Evolutionary conservation across 2,797 vertebrate species (phyloP).

Genomic region (Coreius guichenoti): DNA sequence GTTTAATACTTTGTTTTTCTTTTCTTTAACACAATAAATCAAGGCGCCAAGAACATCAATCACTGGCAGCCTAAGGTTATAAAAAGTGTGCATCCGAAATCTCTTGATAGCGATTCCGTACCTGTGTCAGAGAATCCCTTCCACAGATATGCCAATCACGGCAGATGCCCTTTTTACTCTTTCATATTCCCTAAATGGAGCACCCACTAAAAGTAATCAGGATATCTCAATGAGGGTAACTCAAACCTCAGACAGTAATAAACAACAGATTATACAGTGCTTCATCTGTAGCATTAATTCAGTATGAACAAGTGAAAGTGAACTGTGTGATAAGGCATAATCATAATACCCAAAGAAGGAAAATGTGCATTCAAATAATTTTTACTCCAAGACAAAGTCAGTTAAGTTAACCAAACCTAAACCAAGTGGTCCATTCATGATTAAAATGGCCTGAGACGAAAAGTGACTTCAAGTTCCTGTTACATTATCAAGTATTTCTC

Average conservation of each 20-base stretch:
- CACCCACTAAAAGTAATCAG: not conserved
- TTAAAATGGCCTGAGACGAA: not conserved
- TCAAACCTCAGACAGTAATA: not conserved
- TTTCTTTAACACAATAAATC: not conserved
- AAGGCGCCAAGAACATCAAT: slow-evolving; percentile 16
- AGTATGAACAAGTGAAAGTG: not conserved
- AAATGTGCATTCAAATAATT: not conserved
- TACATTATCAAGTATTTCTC: not conserved
- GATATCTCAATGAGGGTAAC: not conserved
- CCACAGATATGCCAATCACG: slow-evolving; percentile 80
- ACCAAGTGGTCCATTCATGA: not conserved
- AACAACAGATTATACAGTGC: not conserved
- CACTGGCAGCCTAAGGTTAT: slow-evolving; percentile 65
- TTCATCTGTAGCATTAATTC: not conserved
- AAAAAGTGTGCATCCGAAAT: slow-evolving; percentile 99
- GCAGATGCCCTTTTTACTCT: slow-evolving; percentile 92
- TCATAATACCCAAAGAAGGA: too few relatives aligned
- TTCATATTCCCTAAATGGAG: too few relatives aligned
- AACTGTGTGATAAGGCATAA: not conserved
- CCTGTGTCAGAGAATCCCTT: not conserved
- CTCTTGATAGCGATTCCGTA: slow-evolving; percentile 98
- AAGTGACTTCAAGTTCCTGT: not conserved
- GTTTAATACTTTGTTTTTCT: too few relatives aligned
- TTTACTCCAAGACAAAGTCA: not conserved
- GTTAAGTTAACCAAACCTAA: not conserved